Percentiles rank a stretch among this genome's conserved stretches.
Evolutionary conservation across 2,888 invertebrate genomes (phyloP).

Genomic region (Andrena bicolor): DNA sequence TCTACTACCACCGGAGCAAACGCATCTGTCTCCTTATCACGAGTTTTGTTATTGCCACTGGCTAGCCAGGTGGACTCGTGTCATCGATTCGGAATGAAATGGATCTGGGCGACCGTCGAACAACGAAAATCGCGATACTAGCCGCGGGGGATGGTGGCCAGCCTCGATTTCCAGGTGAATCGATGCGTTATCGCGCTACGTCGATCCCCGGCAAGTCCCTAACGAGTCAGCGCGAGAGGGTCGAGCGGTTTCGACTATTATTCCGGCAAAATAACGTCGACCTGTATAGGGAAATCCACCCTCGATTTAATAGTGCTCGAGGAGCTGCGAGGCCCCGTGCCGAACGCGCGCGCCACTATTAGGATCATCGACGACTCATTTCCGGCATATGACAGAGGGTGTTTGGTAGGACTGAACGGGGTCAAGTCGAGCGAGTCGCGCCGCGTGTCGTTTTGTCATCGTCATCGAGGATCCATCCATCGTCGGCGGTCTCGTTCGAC

Average conservation of each 20-base stretch:
- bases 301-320: slow-evolving; percentile 68
- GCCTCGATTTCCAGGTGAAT: slow-evolving; percentile 37
- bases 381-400: slow-evolving; percentile 67
- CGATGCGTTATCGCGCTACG: slow-evolving; percentile 35
- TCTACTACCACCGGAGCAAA: too few relatives aligned
- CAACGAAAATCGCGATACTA: slow-evolving; percentile 6
- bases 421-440: slow-evolving; percentile 72
- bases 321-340: slow-evolving; percentile 42
- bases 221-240: slow-evolving; percentile 17
- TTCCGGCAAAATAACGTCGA: slow-evolving; percentile 69
- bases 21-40: too few relatives aligned
- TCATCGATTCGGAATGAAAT: slow-evolving; percentile 3
- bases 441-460: slow-evolving; percentile 69
- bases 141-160: not conserved
- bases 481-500: slow-evolving; percentile 9
- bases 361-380: slow-evolving; percentile 73
- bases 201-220: slow-evolving; percentile 33
- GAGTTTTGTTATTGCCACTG: slow-evolving; percentile 18
- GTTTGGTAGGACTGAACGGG: slow-evolving; percentile 64
- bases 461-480: slow-evolving; percentile 60
- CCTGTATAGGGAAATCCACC: slow-evolving; percentile 54
- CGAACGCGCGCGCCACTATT: slow-evolving; percentile 60
- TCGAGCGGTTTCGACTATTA: slow-evolving; percentile 49
- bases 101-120: slow-evolving; percentile 12
- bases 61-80: not conserved